Percentiles rank a stretch among this genome's conserved stretches.
These are phyloP conservation scores for Knipowitschia caucasica DNA, from an alignment of 2,797 vertebrate genomes.

Conservation along the genomic window DNA sequence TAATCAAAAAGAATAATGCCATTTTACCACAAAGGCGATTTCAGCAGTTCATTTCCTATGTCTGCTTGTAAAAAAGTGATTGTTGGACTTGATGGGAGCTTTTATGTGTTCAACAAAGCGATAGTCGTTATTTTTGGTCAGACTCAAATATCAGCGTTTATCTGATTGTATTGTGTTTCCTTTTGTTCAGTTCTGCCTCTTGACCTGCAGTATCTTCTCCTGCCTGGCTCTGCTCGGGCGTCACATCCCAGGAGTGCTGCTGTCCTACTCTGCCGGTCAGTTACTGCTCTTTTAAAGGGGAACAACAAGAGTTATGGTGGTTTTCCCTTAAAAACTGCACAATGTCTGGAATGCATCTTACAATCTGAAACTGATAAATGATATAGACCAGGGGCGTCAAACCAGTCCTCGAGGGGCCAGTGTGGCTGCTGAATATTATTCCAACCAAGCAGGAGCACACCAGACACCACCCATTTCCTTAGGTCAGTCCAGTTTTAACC, in stretches of 20 bases:
- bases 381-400: too few species aligned
- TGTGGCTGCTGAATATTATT: too few species aligned
- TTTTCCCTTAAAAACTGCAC: too few species aligned
- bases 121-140: not conserved
- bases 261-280: slow-evolving; percentile 91
- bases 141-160: not conserved
- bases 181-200: slow-evolving; percentile 85
- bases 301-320: too few species aligned
- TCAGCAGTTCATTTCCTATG: not conserved
- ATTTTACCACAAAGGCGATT: not conserved
- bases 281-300: slow-evolving; percentile 52
- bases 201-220: slow-evolving; percentile 84
- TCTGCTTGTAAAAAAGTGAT: not conserved
- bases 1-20: not conserved
- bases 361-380: too few species aligned
- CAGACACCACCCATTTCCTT: too few species aligned
- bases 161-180: slow-evolving; percentile 20
- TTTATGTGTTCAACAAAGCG: not conserved
- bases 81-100: not conserved
- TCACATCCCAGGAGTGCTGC: slow-evolving; percentile 86
- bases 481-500: too few species aligned
- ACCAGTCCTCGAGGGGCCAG: too few species aligned
- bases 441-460: too few species aligned
- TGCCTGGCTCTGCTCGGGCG: slow-evolving; percentile 86
- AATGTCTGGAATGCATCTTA: too few species aligned